Evolutionary conservation across 2,888 invertebrate species (phyloP).

Genomic region (Microplitis manilae): DNA sequence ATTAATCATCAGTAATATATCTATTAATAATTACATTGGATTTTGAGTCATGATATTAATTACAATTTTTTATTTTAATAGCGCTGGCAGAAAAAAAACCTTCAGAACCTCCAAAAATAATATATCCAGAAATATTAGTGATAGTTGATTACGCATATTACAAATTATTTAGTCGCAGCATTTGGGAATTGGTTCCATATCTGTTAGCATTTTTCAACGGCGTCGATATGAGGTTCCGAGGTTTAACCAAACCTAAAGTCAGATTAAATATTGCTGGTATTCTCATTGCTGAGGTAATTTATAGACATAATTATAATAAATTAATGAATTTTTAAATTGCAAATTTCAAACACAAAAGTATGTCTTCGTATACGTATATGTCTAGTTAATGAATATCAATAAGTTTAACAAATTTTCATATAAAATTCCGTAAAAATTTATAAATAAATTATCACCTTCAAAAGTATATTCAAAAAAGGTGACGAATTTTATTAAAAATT

Average conservation of each 20-base stretch:
- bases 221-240: conserved; percentile 46
- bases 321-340: background rate
- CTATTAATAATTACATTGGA: too few species aligned
- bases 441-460: too few species aligned
- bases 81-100: background rate
- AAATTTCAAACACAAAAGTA: too few species aligned
- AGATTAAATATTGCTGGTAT: conserved; percentile 48
- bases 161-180: conserved; percentile 27
- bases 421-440: too few species aligned
- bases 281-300: conserved; percentile 39
- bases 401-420: too few species aligned
- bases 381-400: too few species aligned
- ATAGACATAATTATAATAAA: background rate
- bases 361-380: too few species aligned
- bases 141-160: conserved; percentile 36
- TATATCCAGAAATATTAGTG: conserved; percentile 47
- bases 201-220: conserved; percentile 48
- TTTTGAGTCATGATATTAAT: too few species aligned
- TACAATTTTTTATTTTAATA: background rate
- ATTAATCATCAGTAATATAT: too few species aligned
- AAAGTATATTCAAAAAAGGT: too few species aligned
- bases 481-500: too few species aligned
- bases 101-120: background rate
- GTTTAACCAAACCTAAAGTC: conserved; percentile 44
- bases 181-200: conserved; percentile 32